Conservation (phyloP, 2,888 invertebrate genomes). For the Papilio demoleus region DNA sequence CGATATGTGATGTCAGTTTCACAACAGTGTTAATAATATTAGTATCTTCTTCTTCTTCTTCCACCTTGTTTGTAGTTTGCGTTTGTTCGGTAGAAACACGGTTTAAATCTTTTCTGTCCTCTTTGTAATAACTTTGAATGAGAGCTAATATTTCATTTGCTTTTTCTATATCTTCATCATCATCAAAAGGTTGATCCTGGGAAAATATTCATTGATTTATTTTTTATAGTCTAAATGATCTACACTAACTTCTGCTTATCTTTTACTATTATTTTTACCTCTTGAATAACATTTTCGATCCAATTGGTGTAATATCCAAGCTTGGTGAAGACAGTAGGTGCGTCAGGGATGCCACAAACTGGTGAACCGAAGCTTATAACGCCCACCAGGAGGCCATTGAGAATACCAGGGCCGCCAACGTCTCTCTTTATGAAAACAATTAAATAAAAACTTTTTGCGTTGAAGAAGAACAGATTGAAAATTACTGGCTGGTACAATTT, state of each 20-base stretch:
- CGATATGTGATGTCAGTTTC: conserved; percentile 5
- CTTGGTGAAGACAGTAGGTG: conserved; percentile 74
- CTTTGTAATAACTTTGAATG: conserved; percentile 19
- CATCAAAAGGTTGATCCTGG: conserved; percentile 1
- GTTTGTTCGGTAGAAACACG: not conserved
- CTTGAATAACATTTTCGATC: conserved; percentile 59
- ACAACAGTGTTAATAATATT: conserved; percentile 17
- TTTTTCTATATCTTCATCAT: conserved; percentile 8
- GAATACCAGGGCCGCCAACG: conserved; percentile 69
- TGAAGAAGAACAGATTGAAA: not conserved
- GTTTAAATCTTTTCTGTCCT: conserved; percentile 2
- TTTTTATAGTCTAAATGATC: not conserved
- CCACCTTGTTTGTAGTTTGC: not conserved
- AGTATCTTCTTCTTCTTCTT: conserved; percentile 2
- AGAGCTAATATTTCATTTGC: conserved; percentile 19
- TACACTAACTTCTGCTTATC: too few relatives aligned
- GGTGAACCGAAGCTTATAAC: conserved; percentile 72
- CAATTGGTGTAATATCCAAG: conserved; percentile 66
- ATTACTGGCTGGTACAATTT: conserved; percentile 1
- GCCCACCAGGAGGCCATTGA: conserved; percentile 57
- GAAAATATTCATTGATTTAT: not conserved
- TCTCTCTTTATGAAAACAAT: conserved; percentile 56
- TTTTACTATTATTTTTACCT: not conserved
- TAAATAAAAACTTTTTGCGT: not conserved
- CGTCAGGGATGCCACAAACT: conserved; percentile 63